Conservation (phyloP, 64 coral and sea anemone genomes). For the Acropora tenuis region DNA sequence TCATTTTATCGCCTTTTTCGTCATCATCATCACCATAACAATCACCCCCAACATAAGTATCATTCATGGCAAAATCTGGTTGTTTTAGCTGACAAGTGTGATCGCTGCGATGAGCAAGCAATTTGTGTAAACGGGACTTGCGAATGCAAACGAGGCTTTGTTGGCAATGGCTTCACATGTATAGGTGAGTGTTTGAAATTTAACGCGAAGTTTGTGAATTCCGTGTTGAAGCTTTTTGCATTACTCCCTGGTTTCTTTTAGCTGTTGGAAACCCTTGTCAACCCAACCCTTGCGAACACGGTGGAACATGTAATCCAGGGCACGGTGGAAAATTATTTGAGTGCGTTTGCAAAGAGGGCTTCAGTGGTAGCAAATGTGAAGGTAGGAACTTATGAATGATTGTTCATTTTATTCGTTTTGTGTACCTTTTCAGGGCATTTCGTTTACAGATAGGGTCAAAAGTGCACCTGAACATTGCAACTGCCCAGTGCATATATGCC, state of each 20-base stretch:
- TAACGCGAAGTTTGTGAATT: too few species aligned
- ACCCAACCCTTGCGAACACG: conserved; percentile 94
- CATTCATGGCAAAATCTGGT: background rate
- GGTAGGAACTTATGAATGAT: conserved; percentile 16
- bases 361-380: conserved; percentile 77
- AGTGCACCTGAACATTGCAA: too few species aligned
- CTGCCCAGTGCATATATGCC: too few species aligned
- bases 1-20: too few species aligned
- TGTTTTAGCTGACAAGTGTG: conserved; percentile 81
- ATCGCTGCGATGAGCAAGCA: conserved; percentile 79
- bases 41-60: background rate
- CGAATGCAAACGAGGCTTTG: conserved; percentile 83
- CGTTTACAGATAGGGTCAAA: too few species aligned
- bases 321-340: conserved; percentile 83
- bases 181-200: conserved; percentile 49
- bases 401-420: background rate
- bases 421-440: too few species aligned
- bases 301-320: conserved; percentile 70
- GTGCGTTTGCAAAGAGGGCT: conserved; percentile 76
- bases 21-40: too few species aligned
- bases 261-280: conserved; percentile 71
- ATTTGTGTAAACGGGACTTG: conserved; percentile 86
- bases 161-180: conserved; percentile 91
- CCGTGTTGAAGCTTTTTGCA: background rate
- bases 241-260: background rate